Percentiles rank a stretch among this genome's conserved stretches.
These are phyloP conservation scores for Thalpophila matura DNA, from an alignment of 2,888 invertebrate genomes.

Conservation along the genomic window DNA sequence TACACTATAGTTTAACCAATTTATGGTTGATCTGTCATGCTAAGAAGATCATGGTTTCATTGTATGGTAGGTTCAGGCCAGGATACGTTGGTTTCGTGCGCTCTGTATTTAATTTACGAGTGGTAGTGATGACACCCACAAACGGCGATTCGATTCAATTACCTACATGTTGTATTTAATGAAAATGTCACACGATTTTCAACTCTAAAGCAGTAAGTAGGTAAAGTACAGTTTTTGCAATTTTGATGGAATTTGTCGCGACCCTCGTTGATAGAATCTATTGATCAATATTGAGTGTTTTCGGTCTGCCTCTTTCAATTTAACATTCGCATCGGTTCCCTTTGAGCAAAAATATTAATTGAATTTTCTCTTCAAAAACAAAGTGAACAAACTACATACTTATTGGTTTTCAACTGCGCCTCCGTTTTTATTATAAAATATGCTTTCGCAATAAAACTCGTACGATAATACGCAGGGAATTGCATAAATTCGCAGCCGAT, in stretches of 20 bases:
- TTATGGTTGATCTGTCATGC: conserved; percentile 17
- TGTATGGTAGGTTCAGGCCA: conserved; percentile 14
- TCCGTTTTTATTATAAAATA: conserved; percentile 29
- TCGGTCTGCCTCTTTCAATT: not conserved
- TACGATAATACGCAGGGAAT: conserved; percentile 41
- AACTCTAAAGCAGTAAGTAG: conserved; percentile 16
- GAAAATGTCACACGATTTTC: conserved; percentile 36
- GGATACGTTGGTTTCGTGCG: conserved; percentile 22
- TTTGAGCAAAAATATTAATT: conserved; percentile 4
- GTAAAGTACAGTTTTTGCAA: conserved; percentile 1
- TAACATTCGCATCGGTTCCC: not conserved
- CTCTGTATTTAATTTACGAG: conserved; percentile 68
- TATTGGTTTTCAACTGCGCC: not conserved
- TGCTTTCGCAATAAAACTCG: conserved; percentile 18
- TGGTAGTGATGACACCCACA: conserved; percentile 69
- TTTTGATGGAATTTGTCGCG: conserved; percentile 12
- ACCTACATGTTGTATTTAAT: conserved; percentile 47
- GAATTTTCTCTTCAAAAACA: not conserved
- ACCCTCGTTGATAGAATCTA: conserved; percentile 5
- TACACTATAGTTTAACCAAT: conserved; percentile 27
- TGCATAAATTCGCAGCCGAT: conserved; percentile 54
- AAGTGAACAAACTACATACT: not conserved
- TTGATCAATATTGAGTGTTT: conserved; percentile 14
- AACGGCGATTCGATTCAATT: conserved; percentile 75
- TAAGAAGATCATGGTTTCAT: not conserved